Base-by-base conservation (phyloP, 2,113 vertebrate species). In the Heterocephalus glaber region DNA sequence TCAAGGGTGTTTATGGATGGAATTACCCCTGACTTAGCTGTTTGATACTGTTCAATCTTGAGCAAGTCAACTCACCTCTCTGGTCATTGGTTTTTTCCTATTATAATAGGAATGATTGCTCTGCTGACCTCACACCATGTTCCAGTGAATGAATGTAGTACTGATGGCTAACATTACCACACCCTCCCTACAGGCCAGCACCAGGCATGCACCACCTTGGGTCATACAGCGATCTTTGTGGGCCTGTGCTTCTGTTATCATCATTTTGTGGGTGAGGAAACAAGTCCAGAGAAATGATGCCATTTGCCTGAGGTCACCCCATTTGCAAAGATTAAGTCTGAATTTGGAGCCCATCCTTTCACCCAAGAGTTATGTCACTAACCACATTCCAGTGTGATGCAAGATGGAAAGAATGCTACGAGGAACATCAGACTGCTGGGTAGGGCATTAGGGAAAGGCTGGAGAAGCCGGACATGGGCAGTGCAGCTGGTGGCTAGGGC, bases 271-370 rank as follows among this genome's bases (percentile, higher is more conserved):
- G 47, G 66, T 20, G 26, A 58, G 1, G 56, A 52, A 89, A 56
- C 56, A 52, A 77, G 47, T n/a, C 77, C 60, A 47, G 38, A 54
- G 52, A 68, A 44, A 70, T 65, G 68, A 65, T 26, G 7, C 13
- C 3, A 0, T 44, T 77, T 44, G n/a, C 49, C 49, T 49, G n/a
- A 72, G 80, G 44, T 93, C 84, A 84, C 28, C 83, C 77, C 11
- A 65, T 66, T 89, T 76, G 68, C 56, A 84, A 74, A 96, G 80
- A 81, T 76, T 28, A 70, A 85, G 65, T 60, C 17, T 81, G 33
- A 74, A 81, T 68, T 81, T 86, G 72, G 49, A 94, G 60, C 44
- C 49, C 49, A 17, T 82, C 79, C 60, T 26, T 44, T 92, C 47
- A 7, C 54, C 12, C 8, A 3, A 54, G 63, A 47, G 20, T 49